A percentile compares a stretch with the other conserved stretches of the same genome.
phyloP scores from a whole-genome alignment of 2,888 invertebrate species.

The Ditula angustiorana region DNA sequence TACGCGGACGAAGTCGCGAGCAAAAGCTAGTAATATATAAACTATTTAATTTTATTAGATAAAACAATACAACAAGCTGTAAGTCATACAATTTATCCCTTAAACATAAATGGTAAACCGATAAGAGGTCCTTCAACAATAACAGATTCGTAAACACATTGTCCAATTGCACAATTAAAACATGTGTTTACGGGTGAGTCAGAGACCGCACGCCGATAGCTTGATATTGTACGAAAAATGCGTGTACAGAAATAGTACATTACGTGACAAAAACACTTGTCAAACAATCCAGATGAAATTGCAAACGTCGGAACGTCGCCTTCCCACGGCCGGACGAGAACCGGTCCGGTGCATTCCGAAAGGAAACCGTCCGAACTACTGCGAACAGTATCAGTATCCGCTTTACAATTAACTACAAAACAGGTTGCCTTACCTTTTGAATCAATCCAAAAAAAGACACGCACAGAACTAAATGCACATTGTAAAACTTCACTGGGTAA shows the following conservation, averaged over 20 bases:
- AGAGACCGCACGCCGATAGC: background rate
- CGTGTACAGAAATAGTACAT: constrained; percentile 5
- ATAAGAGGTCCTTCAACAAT: constrained; percentile 6
- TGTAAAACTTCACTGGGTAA: constrained; percentile 70
- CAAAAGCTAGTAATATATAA: too few species aligned
- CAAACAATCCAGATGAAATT: constrained; percentile 49
- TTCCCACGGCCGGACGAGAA: constrained; percentile 82
- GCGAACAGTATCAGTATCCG: constrained; percentile 65
- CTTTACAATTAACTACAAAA: constrained; percentile 61
- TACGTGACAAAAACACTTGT: constrained; percentile 44
- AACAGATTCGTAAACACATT: constrained; percentile 4
- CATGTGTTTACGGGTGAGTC: constrained; percentile 30
- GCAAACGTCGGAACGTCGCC: constrained; percentile 64
- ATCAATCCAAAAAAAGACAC: constrained; percentile 56
- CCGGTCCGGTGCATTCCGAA: constrained; percentile 77
- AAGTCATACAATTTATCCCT: constrained; percentile 12
- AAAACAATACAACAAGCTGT: background rate
- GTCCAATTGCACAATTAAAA: constrained; percentile 26
- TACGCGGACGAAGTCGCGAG: too few species aligned
- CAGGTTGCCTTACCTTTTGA: constrained; percentile 66
- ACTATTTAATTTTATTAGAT: too few species aligned
- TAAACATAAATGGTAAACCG: background rate
- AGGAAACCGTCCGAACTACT: too few species aligned
- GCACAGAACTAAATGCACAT: constrained; percentile 65
- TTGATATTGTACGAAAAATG: constrained; percentile 2